Evolutionary conservation across 53 echinoderm and acorn worm genomes (phyloP).

Genomic region (Hippasteria phrygiana): DNA sequence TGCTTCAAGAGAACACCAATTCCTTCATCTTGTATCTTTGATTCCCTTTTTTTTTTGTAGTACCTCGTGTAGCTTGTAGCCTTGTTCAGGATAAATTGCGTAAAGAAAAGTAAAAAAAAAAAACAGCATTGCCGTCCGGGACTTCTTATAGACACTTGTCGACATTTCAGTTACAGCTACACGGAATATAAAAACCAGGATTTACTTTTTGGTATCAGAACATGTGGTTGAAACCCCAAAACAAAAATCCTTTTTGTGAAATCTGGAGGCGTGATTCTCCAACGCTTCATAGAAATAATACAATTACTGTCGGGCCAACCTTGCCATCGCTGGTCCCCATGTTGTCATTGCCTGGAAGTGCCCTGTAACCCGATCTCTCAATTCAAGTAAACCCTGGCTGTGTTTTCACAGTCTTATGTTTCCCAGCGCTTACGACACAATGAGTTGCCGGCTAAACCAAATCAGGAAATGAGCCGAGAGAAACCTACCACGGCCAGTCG

Average conservation of each 20-base stretch:
- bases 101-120: too few relatives aligned
- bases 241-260: not conserved
- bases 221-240: not conserved
- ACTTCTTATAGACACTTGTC: not conserved
- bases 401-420: not conserved
- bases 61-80: too few relatives aligned
- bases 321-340: not conserved
- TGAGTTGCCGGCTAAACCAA: not conserved
- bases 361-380: not conserved
- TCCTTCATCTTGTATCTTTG: too few relatives aligned
- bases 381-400: not conserved
- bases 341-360: not conserved
- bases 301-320: too few relatives aligned
- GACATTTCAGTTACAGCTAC: not conserved
- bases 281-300: not conserved
- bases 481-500: not conserved
- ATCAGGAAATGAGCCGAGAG: conserved; percentile 7
- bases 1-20: too few relatives aligned
- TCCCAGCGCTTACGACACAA: not conserved
- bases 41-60: too few relatives aligned
- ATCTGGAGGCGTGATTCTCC: not conserved
- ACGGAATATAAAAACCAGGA: not conserved
- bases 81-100: too few relatives aligned
- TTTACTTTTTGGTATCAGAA: not conserved
- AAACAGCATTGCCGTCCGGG: too few relatives aligned